Conservation (phyloP, 2,797 vertebrate species). For the Synaphobranchus kaupii region DNA sequence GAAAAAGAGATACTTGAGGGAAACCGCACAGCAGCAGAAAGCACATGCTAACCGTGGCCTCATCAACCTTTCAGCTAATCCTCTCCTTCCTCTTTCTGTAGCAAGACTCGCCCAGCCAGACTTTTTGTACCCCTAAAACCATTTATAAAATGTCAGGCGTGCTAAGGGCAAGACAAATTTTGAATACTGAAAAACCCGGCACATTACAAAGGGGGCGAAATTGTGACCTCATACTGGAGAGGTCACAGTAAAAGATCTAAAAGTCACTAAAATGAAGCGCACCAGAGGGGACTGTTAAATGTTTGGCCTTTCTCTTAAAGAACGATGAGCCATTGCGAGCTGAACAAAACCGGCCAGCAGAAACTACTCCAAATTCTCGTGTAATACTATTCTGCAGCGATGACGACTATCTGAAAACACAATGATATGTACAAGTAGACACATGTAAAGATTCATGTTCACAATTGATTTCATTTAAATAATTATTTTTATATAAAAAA, state of each 20-base stretch:
- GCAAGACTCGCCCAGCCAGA: neutral
- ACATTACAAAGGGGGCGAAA: neutral
- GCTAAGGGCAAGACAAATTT: neutral
- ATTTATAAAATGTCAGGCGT: neutral
- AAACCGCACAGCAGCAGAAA: neutral
- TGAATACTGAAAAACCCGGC: neutral
- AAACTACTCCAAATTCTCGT: constrained; percentile 62
- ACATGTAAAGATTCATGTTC: constrained; percentile 59
- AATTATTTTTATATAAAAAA: constrained; percentile 67
- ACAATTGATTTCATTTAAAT: constrained; percentile 67
- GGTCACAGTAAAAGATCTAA: neutral
- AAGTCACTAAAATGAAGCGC: neutral
- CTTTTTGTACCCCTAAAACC: neutral
- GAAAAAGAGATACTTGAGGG: neutral
- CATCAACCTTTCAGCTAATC: neutral
- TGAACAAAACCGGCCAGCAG: constrained; percentile 53
- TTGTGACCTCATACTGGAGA: neutral
- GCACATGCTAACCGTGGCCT: neutral
- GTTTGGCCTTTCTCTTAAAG: constrained; percentile 8
- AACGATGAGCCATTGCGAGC: constrained; percentile 44
- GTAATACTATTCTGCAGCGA: constrained; percentile 56
- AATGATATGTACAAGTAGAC: constrained; percentile 70
- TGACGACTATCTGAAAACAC: constrained; percentile 60
- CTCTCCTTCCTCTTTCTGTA: neutral
- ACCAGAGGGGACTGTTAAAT: neutral